Evolutionary conservation across 1,140 invertebrate genomes (phyloP).

Genomic region (Oscheius sp.): DNA sequence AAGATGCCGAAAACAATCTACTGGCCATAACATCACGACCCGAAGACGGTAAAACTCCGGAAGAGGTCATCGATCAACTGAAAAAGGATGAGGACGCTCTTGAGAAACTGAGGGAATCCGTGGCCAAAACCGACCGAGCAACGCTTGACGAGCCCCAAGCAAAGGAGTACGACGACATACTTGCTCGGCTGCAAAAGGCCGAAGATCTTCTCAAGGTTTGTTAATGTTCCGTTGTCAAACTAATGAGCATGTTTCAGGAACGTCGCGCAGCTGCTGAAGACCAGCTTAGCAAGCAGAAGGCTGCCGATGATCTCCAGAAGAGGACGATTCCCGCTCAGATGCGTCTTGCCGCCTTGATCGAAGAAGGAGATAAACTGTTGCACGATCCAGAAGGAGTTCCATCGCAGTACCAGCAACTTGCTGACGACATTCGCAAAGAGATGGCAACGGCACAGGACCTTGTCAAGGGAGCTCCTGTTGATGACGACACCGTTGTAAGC

Average conservation of each 20-base stretch:
- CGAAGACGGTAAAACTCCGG: neutral
- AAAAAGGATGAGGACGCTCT: constrained; percentile 14
- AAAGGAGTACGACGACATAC: constrained; percentile 11
- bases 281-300: constrained; percentile 10
- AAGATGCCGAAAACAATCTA: constrained; percentile 37
- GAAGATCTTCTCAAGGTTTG: constrained; percentile 3
- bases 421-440: constrained; percentile 21
- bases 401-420: constrained; percentile 19
- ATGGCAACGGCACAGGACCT: constrained; percentile 14
- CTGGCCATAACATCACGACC: constrained; percentile 6
- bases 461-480: constrained; percentile 11
- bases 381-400: constrained; percentile 45
- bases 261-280: constrained; percentile 23
- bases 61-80: constrained; percentile 20
- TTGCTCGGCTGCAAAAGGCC: constrained; percentile 8
- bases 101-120: neutral
- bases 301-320: constrained; percentile 15
- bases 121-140: neutral
- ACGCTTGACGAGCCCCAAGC: constrained; percentile 7
- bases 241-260: constrained; percentile 19
- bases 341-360: constrained; percentile 22
- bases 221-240: constrained; percentile 6
- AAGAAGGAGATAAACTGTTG: constrained; percentile 24
- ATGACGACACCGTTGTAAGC: constrained; percentile 19
- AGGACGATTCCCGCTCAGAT: constrained; percentile 10